Evolutionary conservation across 2,797 vertebrate genomes (phyloP), one percentile per base, ranked within the genome.

Genomic region (Halcyon badia): DNA sequence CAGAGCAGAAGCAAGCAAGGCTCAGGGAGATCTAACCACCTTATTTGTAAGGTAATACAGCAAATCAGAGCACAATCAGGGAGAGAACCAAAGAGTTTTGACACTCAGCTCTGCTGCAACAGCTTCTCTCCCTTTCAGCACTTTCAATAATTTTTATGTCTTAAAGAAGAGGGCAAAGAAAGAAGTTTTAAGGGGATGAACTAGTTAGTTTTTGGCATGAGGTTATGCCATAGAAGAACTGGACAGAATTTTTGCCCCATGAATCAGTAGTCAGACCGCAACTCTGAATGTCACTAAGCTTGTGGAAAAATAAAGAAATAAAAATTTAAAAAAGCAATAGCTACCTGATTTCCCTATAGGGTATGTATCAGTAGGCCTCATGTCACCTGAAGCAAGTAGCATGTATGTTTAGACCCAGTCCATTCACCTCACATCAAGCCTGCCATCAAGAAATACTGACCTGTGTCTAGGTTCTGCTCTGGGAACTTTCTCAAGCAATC

Each of bases 21-120:
- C 39, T 44, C 26, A 71, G 24, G 35, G 37, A 77, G 22, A 80
- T 60, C 14, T 48, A 64, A 33, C 30, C 42, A 70, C 21, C 9
- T 76, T 83, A n/a, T 75, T 80, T 88, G 28, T 51, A 65, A 89
- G 39, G 26, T 88, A 89, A 56, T 11, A 30, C 14, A 39, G 46
- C 51, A 86, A 79, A 87, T 71, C 56, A n/a, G 72, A 87, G 26
- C 15, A 25, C 11, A 37, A 28, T 24, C 46, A 30, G 26, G 33
- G 21, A 39, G 44, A 66, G 14, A 81, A 60, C 5, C 9, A 48
- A 48, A 26, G 39, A 70, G 11, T 66, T 83, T 24, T 66, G 64
- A 51, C 35, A 13, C 16, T 57, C 17, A 14, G 30, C 9, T 83
- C 41, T 54, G n/a, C 30, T 82, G 14, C 30, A 73, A 51, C 7